Conservation (phyloP, 2,113 vertebrate genomes). For the Poeciliopsis prolifica region DNA sequence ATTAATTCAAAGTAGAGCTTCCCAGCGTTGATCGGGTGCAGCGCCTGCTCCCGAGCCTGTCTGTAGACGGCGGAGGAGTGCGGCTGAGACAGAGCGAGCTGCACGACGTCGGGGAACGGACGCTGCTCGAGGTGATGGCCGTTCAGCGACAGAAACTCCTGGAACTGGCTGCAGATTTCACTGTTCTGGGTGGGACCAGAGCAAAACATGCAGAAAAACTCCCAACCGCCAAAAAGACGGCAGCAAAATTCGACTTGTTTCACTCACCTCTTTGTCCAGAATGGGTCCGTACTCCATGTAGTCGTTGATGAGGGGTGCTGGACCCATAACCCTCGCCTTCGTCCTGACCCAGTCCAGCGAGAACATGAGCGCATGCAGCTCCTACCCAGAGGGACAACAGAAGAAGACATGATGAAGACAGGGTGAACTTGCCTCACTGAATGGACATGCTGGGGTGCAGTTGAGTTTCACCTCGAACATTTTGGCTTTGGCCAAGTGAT, state of each 20-base stretch:
- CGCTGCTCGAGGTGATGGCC: conserved; percentile 92
- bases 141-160: conserved; percentile 94
- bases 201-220: not conserved
- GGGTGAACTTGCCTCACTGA: not conserved
- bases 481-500: conserved; percentile 92
- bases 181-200: conserved; percentile 79
- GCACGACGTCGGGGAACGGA: conserved; percentile 92
- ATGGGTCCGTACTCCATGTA: conserved; percentile 88
- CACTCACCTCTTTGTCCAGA: conserved; percentile 91
- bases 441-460: not conserved
- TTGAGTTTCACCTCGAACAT: conserved; percentile 84
- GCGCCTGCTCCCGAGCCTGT: conserved; percentile 86
- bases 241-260: not conserved
- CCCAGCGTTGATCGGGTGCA: conserved; percentile 74
- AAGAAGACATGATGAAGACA: not conserved
- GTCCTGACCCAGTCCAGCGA: conserved; percentile 94
- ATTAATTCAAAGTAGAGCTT: conserved; percentile 91
- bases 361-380: conserved; percentile 90
- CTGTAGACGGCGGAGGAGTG: conserved; percentile 88
- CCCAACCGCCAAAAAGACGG: not conserved
- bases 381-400: conserved; percentile 71
- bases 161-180: conserved; percentile 89
- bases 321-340: conserved; percentile 89
- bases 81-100: conserved; percentile 91
- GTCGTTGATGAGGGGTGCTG: conserved; percentile 94